Evolutionary conservation across 2,888 invertebrate genomes (phyloP).

Genomic region (Rosalia funebris): DNA sequence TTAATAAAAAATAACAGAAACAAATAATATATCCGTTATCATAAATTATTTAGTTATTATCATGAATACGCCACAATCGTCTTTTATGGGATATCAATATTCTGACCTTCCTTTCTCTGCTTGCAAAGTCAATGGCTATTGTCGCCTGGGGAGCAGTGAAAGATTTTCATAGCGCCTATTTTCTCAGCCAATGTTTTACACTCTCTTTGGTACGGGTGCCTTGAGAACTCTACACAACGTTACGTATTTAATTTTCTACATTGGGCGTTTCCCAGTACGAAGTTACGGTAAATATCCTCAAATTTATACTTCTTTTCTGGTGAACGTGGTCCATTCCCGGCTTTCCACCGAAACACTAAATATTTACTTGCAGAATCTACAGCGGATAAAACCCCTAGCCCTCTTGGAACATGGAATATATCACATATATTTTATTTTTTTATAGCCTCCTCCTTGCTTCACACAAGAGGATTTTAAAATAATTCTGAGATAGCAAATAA

Average conservation of each 20-base stretch:
- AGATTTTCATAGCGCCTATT: constrained; percentile 24
- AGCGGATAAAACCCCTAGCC: background rate
- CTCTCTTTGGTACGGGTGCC: constrained; percentile 20
- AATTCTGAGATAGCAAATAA: too few species aligned
- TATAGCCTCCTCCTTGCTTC: too few species aligned
- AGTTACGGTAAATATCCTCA: constrained; percentile 16
- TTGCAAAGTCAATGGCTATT: constrained; percentile 19
- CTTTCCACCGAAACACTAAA: constrained; percentile 7
- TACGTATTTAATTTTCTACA: constrained; percentile 26
- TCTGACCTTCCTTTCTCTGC: background rate
- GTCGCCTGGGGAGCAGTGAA: constrained; percentile 16
- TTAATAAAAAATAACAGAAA: background rate
- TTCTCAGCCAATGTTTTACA: constrained; percentile 23
- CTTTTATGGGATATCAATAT: background rate
- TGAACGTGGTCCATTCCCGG: constrained; percentile 1
- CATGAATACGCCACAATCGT: background rate
- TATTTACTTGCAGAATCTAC: constrained; percentile 12
- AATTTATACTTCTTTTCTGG: constrained; percentile 17
- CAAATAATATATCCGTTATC: background rate
- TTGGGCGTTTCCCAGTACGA: constrained; percentile 9
- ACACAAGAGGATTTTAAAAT: too few species aligned
- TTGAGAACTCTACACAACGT: constrained; percentile 26
- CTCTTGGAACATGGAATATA: constrained; percentile 2
- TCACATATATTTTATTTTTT: constrained; percentile 8
- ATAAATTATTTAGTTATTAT: background rate